Conservation (phyloP, 2,797 vertebrate genomes). For the Nyctibius grandis region DNA sequence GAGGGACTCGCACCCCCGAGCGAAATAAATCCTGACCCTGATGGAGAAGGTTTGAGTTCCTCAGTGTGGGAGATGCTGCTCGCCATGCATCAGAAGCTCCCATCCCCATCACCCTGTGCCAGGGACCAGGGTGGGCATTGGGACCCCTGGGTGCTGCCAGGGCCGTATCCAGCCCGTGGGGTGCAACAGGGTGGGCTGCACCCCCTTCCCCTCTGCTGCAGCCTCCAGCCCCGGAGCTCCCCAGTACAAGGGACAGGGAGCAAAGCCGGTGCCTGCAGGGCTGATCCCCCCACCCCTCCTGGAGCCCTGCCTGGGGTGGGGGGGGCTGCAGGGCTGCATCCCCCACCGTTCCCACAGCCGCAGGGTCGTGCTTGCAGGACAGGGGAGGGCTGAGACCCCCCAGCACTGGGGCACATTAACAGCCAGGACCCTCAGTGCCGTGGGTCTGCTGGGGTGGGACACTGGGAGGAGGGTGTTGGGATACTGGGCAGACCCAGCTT, state of each 20-base stretch:
- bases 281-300: neutral
- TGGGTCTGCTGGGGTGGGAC: neutral
- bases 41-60: fast-evolving
- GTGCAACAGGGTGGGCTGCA: neutral
- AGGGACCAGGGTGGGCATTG: neutral
- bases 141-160: neutral
- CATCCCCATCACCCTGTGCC: neutral
- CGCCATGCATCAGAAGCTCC: too few relatives aligned
- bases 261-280: neutral
- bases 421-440: neutral
- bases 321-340: neutral
- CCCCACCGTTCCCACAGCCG: neutral
- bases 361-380: too few relatives aligned
- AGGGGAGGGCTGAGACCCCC: neutral
- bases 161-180: neutral
- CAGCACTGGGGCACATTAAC: neutral
- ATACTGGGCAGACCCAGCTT: neutral
- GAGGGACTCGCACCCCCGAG: neutral
- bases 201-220: neutral
- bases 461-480: fast-evolving
- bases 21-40: neutral
- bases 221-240: neutral
- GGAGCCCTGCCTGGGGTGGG: neutral
- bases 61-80: fast-evolving
- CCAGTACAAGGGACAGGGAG: fast-evolving